Conservation (phyloP, 2,113 vertebrate genomes). For the Eidolon helvum region DNA sequence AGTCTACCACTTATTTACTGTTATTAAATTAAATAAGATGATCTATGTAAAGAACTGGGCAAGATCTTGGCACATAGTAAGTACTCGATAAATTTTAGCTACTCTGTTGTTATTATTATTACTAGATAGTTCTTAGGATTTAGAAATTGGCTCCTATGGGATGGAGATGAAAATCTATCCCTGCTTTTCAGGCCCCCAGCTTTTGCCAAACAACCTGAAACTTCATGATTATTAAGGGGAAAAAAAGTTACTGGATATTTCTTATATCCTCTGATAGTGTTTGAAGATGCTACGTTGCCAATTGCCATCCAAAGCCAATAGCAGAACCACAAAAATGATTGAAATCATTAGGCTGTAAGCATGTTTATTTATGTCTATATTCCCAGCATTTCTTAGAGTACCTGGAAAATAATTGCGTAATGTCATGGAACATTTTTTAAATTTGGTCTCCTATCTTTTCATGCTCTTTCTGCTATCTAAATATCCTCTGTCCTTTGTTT, state of each 20-base stretch:
- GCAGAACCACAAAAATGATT: not conserved
- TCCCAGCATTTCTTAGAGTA: not conserved
- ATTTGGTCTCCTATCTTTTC: not conserved
- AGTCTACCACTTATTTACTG: not conserved
- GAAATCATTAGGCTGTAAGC: not conserved
- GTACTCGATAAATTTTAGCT: not conserved
- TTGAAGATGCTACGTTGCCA: not conserved
- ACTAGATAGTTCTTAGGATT: not conserved
- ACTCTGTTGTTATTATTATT: not conserved
- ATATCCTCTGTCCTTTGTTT: slow-evolving; percentile 4
- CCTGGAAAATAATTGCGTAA: not conserved
- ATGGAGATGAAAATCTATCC: not conserved
- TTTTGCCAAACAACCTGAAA: not conserved
- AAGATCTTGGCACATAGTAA: not conserved
- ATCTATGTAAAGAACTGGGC: not conserved
- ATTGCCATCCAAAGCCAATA: not conserved
- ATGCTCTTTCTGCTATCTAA: not conserved
- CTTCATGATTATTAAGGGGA: not conserved
- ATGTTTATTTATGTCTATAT: not conserved
- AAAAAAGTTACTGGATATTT: not conserved
- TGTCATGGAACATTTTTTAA: not conserved
- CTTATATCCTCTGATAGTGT: not conserved
- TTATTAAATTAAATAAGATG: not conserved
- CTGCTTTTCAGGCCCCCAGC: not conserved
- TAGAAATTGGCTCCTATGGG: not conserved